Base-by-base conservation (phyloP, 2,797 vertebrate genomes). In the Eulemur coronatus region DNA sequence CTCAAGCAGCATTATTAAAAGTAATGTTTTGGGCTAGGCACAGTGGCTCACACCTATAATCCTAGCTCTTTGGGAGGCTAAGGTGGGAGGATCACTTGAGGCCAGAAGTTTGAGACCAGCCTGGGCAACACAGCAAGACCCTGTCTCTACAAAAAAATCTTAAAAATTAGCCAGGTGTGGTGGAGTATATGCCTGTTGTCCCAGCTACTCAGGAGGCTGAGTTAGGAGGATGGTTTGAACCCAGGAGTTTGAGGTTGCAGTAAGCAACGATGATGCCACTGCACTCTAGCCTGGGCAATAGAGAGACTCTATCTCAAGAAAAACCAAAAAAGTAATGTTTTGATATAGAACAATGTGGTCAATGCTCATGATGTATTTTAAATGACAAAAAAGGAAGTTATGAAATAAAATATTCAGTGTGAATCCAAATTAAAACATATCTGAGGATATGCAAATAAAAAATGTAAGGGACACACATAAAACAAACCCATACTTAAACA, bases 291-390 rank as follows among this genome's bases (percentile, higher is more conserved):
- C 61, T 63, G 30, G 57, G 13, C 61, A 63, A 63, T 14, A 33
- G 28, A 63, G 28, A 63, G 30, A 63, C 14, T 63, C 61, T 63
- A 13, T 33, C 14, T 63, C 61, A n/a, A n/a, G n/a, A 65, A 65
- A n/a, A 65, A 65, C 13, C 5, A 65, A 65, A 18, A 18, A 65
- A 65, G 14, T n/a, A 17, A n/a, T 67, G 33, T 65, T 65, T n/a
- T 81, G 12, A 84, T 38, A 76, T 84, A 52, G 30, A 78, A 84
- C 26, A 48, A 80, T n/a, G 28, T 57, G 50, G 43, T 41, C 46
- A 85, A 90, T 52, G 67, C 14, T 92, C 55, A 73, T 41, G 73
- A 73, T 59, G 61, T 61, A 84, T 92, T 50, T 94, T 95, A 87
- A 92, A 50, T 76, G 35, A 43, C 52, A 79, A 78, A 94, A 95